Conservation (phyloP, 2,113 vertebrate genomes). For the Gymnorhina tibicen region DNA sequence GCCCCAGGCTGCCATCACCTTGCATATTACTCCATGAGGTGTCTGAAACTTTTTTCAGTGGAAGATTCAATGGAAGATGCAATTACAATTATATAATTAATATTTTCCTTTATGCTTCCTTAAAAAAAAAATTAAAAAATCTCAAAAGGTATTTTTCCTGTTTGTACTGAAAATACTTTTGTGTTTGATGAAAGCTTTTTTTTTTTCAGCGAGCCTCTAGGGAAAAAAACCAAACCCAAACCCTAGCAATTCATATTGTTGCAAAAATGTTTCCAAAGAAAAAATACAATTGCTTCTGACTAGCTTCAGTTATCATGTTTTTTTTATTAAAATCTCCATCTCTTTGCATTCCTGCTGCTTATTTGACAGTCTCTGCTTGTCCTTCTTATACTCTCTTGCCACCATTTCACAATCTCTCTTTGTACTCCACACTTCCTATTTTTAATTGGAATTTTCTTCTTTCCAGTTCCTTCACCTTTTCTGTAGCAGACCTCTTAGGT, state of each 20-base stretch:
- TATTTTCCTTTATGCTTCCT: not conserved
- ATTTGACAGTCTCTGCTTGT: slow-evolving; percentile 24
- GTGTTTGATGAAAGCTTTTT: not conserved
- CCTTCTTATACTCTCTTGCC: slow-evolving; percentile 5
- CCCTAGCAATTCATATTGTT: not conserved
- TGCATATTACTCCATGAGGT: not conserved
- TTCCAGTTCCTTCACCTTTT: not conserved
- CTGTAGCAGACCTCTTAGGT: not conserved
- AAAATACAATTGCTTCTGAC: slow-evolving; percentile 4
- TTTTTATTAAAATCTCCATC: slow-evolving; percentile 16
- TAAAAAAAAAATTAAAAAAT: not conserved
- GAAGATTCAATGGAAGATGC: not conserved
- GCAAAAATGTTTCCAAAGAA: not conserved
- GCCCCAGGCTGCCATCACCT: not conserved
- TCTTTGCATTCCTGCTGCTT: slow-evolving; percentile 21
- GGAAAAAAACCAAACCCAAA: not conserved
- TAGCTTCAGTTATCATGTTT: not conserved
- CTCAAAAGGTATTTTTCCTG: not conserved
- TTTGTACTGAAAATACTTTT: not conserved
- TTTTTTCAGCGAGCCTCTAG: not conserved
- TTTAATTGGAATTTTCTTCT: slow-evolving; percentile 53
- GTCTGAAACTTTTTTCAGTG: not conserved
- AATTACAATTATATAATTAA: not conserved
- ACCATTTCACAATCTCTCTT: slow-evolving; percentile 19
- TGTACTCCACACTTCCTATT: slow-evolving; percentile 14